These are phyloP conservation scores for Omphaloscelis lunosa DNA, from an alignment of 2,888 invertebrate species.

Conservation along the genomic window DNA sequence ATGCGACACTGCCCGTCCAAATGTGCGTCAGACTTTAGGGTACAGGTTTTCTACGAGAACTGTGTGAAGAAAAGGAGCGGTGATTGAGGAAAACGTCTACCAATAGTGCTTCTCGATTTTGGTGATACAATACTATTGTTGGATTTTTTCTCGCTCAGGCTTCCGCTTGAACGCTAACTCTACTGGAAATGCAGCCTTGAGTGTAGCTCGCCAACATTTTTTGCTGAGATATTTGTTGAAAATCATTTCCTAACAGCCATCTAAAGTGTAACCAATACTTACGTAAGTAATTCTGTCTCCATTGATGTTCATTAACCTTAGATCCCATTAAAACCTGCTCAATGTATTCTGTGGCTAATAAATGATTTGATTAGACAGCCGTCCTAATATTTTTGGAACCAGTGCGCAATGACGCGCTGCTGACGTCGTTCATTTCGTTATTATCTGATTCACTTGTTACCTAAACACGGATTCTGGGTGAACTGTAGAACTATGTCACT, in stretches of 20 bases:
- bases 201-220: neutral
- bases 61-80: neutral
- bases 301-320: conserved; percentile 9
- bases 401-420: conserved; percentile 49
- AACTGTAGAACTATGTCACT: conserved; percentile 56
- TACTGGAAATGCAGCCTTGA: neutral
- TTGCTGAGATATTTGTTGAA: neutral
- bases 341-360: conserved; percentile 35
- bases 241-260: neutral
- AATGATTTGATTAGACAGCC: conserved; percentile 64
- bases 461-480: conserved; percentile 51
- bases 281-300: neutral
- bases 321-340: conserved; percentile 9
- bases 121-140: neutral
- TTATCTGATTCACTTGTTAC: conserved; percentile 68
- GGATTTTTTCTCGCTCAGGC: neutral
- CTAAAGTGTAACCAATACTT: neutral
- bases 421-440: conserved; percentile 61
- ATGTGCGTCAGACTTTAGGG: neutral
- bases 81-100: neutral
- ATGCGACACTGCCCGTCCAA: neutral
- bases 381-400: conserved; percentile 62
- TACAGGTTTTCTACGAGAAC: neutral
- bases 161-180: neutral
- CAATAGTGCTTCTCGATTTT: neutral